Evolutionary conservation across 2,113 vertebrate species (phyloP).

Genomic region (Dascyllus trimaculatus): DNA sequence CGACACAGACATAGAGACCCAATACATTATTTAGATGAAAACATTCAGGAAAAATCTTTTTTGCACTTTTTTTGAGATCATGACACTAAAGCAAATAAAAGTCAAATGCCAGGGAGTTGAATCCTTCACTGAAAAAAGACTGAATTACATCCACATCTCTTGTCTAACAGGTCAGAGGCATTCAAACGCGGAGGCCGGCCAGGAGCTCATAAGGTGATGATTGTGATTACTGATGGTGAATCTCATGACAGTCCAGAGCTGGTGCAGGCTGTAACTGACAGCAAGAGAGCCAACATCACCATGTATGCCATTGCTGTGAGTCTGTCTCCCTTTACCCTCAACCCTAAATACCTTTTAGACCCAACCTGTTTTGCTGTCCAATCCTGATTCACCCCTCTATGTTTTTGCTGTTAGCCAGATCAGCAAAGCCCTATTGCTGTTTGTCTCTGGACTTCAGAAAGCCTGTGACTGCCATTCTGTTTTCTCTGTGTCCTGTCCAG

Average conservation of each 20-base stretch:
- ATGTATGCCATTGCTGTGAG: constrained; percentile 96
- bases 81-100: too few relatives aligned
- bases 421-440: background rate
- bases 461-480: background rate
- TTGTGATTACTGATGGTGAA: constrained; percentile 97
- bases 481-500: constrained; percentile 71
- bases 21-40: too few relatives aligned
- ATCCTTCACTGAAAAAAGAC: too few relatives aligned
- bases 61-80: too few relatives aligned
- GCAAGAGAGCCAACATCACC: constrained; percentile 94
- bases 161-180: constrained; percentile 81
- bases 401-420: too few relatives aligned
- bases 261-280: constrained; percentile 89
- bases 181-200: constrained; percentile 93
- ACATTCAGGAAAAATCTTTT: too few relatives aligned
- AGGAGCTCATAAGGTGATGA: constrained; percentile 96
- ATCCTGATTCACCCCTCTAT: background rate
- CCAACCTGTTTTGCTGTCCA: background rate
- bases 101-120: too few relatives aligned
- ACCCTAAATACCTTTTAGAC: background rate
- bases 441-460: background rate
- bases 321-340: constrained; percentile 17
- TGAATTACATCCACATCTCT: background rate
- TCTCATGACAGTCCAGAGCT: constrained; percentile 95
- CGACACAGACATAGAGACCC: too few relatives aligned